Base-by-base conservation (phyloP, 2,113 vertebrate species). In the Notarius quadriscutis region DNA sequence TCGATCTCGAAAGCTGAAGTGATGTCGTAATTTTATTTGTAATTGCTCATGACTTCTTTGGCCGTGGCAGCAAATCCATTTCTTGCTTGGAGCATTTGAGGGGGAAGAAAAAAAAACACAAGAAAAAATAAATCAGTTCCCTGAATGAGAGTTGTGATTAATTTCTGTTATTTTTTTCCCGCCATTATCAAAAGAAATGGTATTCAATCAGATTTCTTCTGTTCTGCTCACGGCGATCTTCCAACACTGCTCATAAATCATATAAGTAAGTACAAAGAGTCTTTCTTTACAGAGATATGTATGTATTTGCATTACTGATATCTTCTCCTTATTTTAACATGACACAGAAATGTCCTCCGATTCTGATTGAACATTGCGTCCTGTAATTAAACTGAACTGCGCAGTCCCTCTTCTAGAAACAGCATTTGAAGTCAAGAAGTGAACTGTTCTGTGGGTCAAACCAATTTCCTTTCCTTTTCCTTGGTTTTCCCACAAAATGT, bases 341-440 rank as follows among this genome's bases (percentile, higher is more conserved):
- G 79, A 65, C 57, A 65, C 67, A n/a, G 69, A 78, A 75, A 79
- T 10, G 87, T 89, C 89, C 87, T 92, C 58, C 67, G 57, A 69
- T 91, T 87, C 89, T 83, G 72, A 85, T 88, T 81, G 91, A 92
- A 89, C 82, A 89, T 69, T 82, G 87, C 86, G 75, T 84, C 87
- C 86, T 87, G 89, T 94, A 93, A 94, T 94, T 93, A 93, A 91
- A 94, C 86, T 22, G 55, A 88, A 91, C 86, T 34, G 18, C 5
- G 27, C 53, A 1, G n/a, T 80, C 57, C 17, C 57, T 69, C 80
- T 80, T 60, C 71, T 27, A n/a, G 20, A 58, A 86, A 84, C 89
- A 53, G 81, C 75, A 85, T 94, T 92, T 93, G 92, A 94, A 92
- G 91, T 87, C 74, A 89, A 91, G 84, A 82, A 87, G 87, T 91